Evolutionary conservation across 2,888 invertebrate genomes (phyloP), one percentile per base, ranked within the genome.

Genomic region (Idaea dimidiata): DNA sequence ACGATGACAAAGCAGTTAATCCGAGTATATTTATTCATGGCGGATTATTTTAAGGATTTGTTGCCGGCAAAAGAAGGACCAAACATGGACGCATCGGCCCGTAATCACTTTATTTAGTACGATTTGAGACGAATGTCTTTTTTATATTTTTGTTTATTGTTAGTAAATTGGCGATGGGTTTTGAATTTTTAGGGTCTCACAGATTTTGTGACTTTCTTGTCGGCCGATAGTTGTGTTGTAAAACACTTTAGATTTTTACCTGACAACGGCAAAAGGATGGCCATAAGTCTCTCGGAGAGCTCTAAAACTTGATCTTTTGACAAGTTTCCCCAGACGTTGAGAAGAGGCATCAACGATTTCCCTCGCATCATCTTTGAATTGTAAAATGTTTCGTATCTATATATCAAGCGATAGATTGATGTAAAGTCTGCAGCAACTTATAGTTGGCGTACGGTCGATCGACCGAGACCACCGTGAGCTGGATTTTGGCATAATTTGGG

Each of bases 11-110:
- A 86, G 85, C 81, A 78, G 75, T 75, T 83, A 81, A 84, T 82
- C 80, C 74, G 82, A 82, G 83, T 84, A 10, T 86, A 89, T 87
- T 87, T 90, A 91, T 91, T 91, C 91, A 92, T 90, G 84, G 87
- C 78, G 84, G 91, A 91, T 91, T 89, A 90, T 83, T 81, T 75
- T 74, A 63, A 68, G 82, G 84, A 85, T 86, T 83, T 85, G 84
- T 81, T 72, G 80, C 78, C 80, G 76, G 77, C 80, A 80, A 86
- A 84, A 86, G 86, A 84, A 84, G 85, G 82, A 74, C 79, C 84
- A 83, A 87, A 86, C 87, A 83, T 70, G 72, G 70, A 73, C 73
- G 71, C 69, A 76, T 76, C 75, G 77, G 79, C 64, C 72, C 77
- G 71, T 86, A 84, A 88, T 84, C 84, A 82, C 83, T 80, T 87